Evolutionary conservation across 2,888 invertebrate genomes (phyloP), one percentile per base, ranked within the genome.

Genomic region (Conops quadrifasciatus): DNA sequence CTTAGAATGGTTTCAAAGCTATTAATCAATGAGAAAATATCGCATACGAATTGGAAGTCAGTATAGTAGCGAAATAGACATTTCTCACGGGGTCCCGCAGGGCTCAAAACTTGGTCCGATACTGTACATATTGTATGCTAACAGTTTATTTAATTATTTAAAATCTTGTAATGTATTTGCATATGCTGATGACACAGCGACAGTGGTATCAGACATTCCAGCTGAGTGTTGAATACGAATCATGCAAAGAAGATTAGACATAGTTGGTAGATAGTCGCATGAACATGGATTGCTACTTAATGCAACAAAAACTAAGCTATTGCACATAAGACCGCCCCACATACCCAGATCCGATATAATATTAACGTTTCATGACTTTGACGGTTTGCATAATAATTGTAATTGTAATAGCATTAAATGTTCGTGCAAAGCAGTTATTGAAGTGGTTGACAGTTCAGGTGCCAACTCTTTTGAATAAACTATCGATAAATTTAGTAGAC

Each of bases 81-180:
- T 45, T 45, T 45, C 15, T 45, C 45, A 45, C 45, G 1, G 45
- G 45, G 45, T 45, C 45, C 72, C 72, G 43, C 72, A 72, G 13
- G 69, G 66, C 16, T 69, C 69, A 1, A 66, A 72, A n/a, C 59
- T 72, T 4, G 67, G 47, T 11, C 67, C 70, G n/a, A 49, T 70
- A 30, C 21, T 58, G 28, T 65, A 26, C n/a, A 45, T 70, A 11
- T 16, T 49, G 5, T 64, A 64, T 49, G 16, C 64, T 13, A 64
- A 64, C n/a, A 19, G n/a, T 26, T 26, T 64, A 28, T 47, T 64
- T 19, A 49, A 24, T 13, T 16, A 58, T 28, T 58, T 58, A 58
- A 58, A 26, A 2, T 28, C 24, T 0, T 58, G 58, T 28, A 13
- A 58, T 28, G 24, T 28, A n/a, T 24, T 3, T n/a, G 64, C 47